A percentile compares a stretch with the other conserved stretches of the same genome.
These are phyloP conservation scores for Oegoconia quadripuncta DNA, from an alignment of 2,888 invertebrate species.

Conservation along the genomic window DNA sequence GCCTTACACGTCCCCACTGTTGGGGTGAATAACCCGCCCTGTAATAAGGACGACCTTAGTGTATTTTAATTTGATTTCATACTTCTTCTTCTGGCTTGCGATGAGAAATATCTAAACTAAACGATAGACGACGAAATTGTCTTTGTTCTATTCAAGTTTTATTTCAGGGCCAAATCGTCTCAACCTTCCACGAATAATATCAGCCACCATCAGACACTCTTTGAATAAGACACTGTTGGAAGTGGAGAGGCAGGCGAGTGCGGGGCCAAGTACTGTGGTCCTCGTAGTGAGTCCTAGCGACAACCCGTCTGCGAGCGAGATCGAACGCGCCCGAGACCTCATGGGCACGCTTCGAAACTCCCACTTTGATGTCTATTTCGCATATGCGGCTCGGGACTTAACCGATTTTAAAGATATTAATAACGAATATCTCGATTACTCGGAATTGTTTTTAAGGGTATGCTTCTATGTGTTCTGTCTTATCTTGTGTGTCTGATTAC, in stretches of 20 bases:
- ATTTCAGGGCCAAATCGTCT: conserved; percentile 77
- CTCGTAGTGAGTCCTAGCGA: conserved; percentile 74
- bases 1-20: no score
- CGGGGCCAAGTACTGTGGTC: conserved; percentile 69
- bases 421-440: conserved; percentile 66
- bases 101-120: no score
- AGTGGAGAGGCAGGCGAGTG: conserved; percentile 43
- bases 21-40: no score
- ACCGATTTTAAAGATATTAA: conserved; percentile 66
- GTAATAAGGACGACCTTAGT: no score
- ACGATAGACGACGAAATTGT: no score
- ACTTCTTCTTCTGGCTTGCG: no score
- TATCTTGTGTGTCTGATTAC: no score
- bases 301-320: conserved; percentile 60
- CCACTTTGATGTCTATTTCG: conserved; percentile 76
- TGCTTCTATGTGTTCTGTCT: conserved; percentile 15
- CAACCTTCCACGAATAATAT: conserved; percentile 69
- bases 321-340: conserved; percentile 53
- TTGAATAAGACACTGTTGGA: conserved; percentile 62
- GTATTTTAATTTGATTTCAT: no score
- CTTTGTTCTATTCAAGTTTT: no score
- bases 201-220: conserved; percentile 63
- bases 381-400: conserved; percentile 68
- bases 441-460: conserved; percentile 68
- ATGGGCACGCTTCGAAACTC: conserved; percentile 62